Conservation (phyloP, 2,797 vertebrate species). For the Rhabdophis nuchalis region DNA sequence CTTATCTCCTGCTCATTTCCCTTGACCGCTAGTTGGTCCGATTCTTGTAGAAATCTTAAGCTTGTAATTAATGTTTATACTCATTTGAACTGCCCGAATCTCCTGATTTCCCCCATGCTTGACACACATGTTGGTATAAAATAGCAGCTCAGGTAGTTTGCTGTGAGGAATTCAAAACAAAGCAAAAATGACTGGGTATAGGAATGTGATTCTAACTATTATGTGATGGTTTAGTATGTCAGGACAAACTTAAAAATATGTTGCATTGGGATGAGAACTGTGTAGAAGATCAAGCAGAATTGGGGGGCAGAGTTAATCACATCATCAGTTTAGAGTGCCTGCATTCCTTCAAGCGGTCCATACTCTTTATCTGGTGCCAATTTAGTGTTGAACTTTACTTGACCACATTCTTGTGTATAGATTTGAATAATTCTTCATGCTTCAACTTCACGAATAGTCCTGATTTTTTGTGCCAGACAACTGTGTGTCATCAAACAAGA, state of each 20-base stretch:
- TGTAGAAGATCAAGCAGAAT: neutral
- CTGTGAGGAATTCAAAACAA: neutral
- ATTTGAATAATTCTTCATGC: neutral
- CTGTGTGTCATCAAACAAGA: neutral
- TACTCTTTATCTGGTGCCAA: neutral
- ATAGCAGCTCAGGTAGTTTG: neutral
- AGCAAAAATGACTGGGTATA: neutral
- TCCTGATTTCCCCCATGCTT: neutral
- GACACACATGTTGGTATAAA: neutral
- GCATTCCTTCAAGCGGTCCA: neutral
- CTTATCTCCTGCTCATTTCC: neutral
- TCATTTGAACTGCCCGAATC: neutral
- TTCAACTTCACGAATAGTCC: neutral
- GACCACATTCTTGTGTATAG: neutral
- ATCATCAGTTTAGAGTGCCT: neutral
- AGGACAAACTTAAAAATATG: neutral
- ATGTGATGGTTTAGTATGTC: neutral
- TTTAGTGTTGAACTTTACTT: neutral
- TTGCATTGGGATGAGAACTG: neutral
- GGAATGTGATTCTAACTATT: neutral
- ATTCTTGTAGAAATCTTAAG: neutral
- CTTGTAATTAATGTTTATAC: neutral
- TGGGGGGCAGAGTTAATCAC: neutral
- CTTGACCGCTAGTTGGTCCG: neutral
- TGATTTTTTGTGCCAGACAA: neutral